These are phyloP conservation scores for Hofmannophila pseudospretella DNA, from an alignment of 2,888 invertebrate species.

Conservation along the genomic window DNA sequence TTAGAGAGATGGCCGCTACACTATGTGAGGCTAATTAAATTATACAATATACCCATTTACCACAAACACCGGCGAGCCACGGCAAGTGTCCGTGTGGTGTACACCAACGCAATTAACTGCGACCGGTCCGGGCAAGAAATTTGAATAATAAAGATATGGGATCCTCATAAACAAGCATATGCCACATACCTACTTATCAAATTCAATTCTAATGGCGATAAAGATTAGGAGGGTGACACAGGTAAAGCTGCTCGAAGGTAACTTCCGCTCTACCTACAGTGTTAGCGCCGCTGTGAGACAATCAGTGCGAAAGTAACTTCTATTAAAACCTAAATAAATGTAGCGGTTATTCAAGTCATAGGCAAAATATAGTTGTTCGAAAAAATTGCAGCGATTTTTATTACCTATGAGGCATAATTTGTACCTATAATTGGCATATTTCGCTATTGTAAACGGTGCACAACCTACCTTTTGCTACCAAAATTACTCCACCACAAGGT, in stretches of 20 bases:
- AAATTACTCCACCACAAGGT: no score
- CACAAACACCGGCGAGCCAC: constrained; percentile 4
- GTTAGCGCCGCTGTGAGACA: not conserved
- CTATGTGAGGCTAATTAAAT: no score
- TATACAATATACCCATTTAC: no score
- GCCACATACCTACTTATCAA: constrained; percentile 70
- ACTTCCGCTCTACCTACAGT: not conserved
- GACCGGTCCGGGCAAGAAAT: constrained; percentile 53
- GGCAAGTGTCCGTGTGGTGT: constrained; percentile 26
- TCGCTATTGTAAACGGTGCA: no score
- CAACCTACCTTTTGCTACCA: no score
- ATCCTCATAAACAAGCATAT: constrained; percentile 66
- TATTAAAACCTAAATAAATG: no score
- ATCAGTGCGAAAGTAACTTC: no score
- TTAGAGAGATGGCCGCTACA: constrained; percentile 8
- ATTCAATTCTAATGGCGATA: constrained; percentile 57
- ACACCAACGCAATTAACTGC: constrained; percentile 52
- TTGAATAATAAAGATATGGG: constrained; percentile 68
- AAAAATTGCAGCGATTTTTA: no score
- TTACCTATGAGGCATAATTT: no score
- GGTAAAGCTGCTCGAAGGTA: not conserved
- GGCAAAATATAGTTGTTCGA: no score
- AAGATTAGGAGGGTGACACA: constrained; percentile 27
- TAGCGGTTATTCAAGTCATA: no score
- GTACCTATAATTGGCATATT: no score